These are phyloP conservation scores for Akabosia matsudoensis DNA, from an alignment of 1,140 invertebrate species.

Conservation along the genomic window DNA sequence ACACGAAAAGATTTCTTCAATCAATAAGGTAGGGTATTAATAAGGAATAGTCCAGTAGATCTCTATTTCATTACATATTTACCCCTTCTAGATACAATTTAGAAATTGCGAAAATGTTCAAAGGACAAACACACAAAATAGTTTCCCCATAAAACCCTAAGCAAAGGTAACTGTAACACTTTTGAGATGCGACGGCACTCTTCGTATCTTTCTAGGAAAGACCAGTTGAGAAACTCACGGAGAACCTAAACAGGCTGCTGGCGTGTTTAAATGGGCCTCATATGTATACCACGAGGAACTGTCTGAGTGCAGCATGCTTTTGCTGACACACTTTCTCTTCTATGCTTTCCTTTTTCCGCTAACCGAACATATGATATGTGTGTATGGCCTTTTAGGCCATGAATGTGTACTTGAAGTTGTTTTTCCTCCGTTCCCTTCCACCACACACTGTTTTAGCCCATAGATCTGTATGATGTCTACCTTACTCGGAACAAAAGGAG, in stretches of 20 bases:
- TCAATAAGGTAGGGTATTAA: background rate
- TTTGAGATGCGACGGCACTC: background rate
- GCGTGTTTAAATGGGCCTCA: background rate
- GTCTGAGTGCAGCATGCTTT: background rate
- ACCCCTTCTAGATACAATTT: background rate
- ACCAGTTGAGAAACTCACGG: background rate
- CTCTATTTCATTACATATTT: background rate
- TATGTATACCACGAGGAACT: background rate
- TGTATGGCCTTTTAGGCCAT: background rate
- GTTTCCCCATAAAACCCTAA: background rate
- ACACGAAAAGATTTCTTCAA: no score
- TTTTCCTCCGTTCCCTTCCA: background rate
- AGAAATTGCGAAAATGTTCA: background rate
- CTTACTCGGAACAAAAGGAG: no score
- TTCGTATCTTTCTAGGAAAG: background rate
- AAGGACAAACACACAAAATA: background rate
- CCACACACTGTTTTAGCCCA: no score
- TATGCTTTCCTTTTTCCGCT: background rate
- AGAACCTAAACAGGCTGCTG: background rate
- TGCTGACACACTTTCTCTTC: conserved; percentile 17
- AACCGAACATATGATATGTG: background rate
- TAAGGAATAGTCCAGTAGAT: background rate
- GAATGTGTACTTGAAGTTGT: no score
- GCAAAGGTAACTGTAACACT: background rate
- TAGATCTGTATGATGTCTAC: no score